Conservation (phyloP, 2,113 vertebrate species). For the Anarrhichthys ocellatus region DNA sequence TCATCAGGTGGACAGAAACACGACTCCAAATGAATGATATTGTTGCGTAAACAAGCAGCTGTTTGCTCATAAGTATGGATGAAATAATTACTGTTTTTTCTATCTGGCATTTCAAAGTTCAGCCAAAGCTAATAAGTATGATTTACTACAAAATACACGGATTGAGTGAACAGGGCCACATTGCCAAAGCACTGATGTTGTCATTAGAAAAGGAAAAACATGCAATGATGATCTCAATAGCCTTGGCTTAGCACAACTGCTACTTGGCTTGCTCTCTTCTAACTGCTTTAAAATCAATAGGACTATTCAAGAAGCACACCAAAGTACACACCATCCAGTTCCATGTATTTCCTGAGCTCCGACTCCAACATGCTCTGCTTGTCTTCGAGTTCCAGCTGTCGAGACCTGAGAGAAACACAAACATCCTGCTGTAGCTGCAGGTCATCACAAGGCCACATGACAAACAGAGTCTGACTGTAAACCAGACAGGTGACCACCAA, state of each 20-base stretch:
- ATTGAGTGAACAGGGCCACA: background rate
- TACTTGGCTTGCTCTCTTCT: background rate
- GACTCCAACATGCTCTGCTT: conserved; percentile 91
- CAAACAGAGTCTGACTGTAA: background rate
- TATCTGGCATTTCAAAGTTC: background rate
- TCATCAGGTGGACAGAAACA: background rate
- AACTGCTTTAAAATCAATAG: background rate
- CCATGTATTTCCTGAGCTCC: conserved; percentile 88
- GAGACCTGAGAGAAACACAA: conserved; percentile 81
- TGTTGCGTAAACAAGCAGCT: background rate
- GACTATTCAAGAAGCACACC: background rate
- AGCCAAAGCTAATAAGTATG: background rate
- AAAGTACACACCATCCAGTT: conserved; percentile 82
- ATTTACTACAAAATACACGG: background rate
- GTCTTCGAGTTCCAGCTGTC: conserved; percentile 92
- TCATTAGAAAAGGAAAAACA: background rate
- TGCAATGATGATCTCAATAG: background rate
- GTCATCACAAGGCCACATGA: background rate
- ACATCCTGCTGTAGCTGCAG: conserved; percentile 10
- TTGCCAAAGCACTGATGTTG: background rate
- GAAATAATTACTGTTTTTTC: background rate
- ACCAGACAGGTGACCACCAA: background rate
- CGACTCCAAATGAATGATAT: background rate
- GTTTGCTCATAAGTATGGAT: background rate
- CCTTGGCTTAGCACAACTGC: background rate